Evolutionary conservation across 2,888 invertebrate species (phyloP), one percentile per base, ranked within the genome.

Genomic region (Archips crataeganus): DNA sequence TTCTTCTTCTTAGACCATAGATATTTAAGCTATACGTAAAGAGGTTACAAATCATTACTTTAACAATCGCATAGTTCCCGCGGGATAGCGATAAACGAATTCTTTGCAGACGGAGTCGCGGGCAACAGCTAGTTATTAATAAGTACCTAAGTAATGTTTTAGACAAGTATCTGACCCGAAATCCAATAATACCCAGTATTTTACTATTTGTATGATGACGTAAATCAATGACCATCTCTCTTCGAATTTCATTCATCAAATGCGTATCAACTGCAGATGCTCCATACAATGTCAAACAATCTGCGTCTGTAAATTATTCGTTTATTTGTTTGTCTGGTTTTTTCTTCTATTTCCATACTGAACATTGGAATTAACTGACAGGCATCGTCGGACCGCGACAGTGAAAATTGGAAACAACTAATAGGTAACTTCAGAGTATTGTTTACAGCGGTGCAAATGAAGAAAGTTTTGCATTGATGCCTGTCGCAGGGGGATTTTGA

Each of bases 401-500:
- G 59, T 62, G 59, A 67, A 69, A 71, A 71, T 67, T 67, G 70
- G 68, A 71, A 74, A 68, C 76, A 70, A 72, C 72, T 75, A 67
- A 71, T 72, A 66, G 54, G 70, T 63, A 64, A 62, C 67, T 71
- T 57, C 72, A 51, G 34, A 65, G 75, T 57, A 71, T 71, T 76
- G 73, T 75, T 76, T 75, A 73, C 76, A 64, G 60, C 70, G 66
- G 73, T 75, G 80, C 80, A 86, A 86, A 88, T 87, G 83, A 87
- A 86, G 85, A 89, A 87, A 88, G 85, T 87, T 86, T 59, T 73
- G 74, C 82, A 82, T 81, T 81, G 81, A 84, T 81, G 78, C 79
- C 75, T 72, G 76, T 76, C 82, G 82, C 70, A 78, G 81, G 82
- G 82, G 82, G 82, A 83, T 85, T 84, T 85, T 77, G 79, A 79